Percentiles rank a stretch among this genome's conserved stretches.
phyloP scores from a whole-genome alignment of 2,888 invertebrate species.

The Arctia plantaginis region DNA sequence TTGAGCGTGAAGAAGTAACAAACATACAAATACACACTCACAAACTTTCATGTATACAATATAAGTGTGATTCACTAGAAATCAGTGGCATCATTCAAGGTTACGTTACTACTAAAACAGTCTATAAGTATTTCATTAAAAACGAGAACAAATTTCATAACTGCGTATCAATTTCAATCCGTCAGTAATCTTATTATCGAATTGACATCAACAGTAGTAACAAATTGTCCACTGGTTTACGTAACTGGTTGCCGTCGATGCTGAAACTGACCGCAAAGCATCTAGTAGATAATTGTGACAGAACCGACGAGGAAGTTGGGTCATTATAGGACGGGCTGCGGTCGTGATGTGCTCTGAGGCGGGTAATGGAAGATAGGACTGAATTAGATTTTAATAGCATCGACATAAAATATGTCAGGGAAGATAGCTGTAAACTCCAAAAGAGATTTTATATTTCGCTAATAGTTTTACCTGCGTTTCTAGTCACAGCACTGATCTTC shows the following conservation, averaged over 20 bases:
- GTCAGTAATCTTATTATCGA: conserved; percentile 9
- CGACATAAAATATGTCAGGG: background rate
- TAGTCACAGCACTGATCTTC: too few relatives aligned
- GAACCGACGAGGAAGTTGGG: background rate
- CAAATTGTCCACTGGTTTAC: conserved; percentile 20
- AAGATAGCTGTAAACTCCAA: too few relatives aligned
- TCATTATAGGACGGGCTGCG: conserved; percentile 18
- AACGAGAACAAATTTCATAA: conserved; percentile 14
- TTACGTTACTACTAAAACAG: background rate
- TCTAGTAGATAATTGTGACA: background rate
- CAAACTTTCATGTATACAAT: too few relatives aligned
- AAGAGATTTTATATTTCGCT: too few relatives aligned
- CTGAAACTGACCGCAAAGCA: conserved; percentile 40
- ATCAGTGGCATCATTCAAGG: background rate
- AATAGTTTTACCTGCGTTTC: too few relatives aligned
- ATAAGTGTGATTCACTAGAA: background rate
- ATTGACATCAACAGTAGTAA: conserved; percentile 15
- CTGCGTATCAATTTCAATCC: conserved; percentile 3
- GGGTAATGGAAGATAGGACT: conserved; percentile 2
- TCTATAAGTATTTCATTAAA: background rate
- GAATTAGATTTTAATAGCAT: background rate
- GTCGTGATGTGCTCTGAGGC: conserved; percentile 6
- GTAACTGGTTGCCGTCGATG: conserved; percentile 25
- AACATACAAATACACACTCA: too few relatives aligned
- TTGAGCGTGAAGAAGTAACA: too few relatives aligned